Evolutionary conservation across 2,797 vertebrate species (phyloP), one percentile per base, ranked within the genome.

Genomic region (Calcarius lapponicus): DNA sequence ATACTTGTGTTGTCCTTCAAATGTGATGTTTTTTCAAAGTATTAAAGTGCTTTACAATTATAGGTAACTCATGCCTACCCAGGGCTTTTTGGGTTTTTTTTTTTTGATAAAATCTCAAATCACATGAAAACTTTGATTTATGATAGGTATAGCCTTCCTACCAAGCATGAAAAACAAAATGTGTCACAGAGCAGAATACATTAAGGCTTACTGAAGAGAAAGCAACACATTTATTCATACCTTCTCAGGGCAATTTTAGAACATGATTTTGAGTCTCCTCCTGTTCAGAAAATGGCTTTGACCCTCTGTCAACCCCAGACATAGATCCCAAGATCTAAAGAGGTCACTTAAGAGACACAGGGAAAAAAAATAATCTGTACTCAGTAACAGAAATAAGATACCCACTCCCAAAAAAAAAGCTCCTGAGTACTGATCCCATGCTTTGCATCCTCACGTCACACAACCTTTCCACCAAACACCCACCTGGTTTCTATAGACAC

Each of bases 231-330:
- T 78, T 92, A 78, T 91, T 90, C 61, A 28, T 92, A 67, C 66
- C 15, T 90, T 94, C 81, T 84, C 66, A 53, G 40, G 51, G 53
- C 66, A 79, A 73, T 86, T 92, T 92, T 76, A 72, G 71, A 81
- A 66, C 40, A 53, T 29, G 50, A 62, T 72, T 92, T 95, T 70
- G 19, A 60, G 25, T 79, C 73, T 81, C 24, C 40, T 88, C 15
- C 47, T 91, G 54, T 79, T 81, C 24, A 43, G 43, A 72, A 84
- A 60, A 54, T 24, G 12, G 11, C 67, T 88, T 69, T 16, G 4
- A 75, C 25, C 53, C 60, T 76, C 22, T 84, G 21, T 91, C 80
- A 91, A 81, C 62, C 19, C 10, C 40, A 42, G 17, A 10, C 34
- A 22, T 24, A 69, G 75, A 85, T 86, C 38, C 29, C 48, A 69